Evolutionary conservation across 2,113 vertebrate species (phyloP).

Genomic region (Acinonyx jubatus): DNA sequence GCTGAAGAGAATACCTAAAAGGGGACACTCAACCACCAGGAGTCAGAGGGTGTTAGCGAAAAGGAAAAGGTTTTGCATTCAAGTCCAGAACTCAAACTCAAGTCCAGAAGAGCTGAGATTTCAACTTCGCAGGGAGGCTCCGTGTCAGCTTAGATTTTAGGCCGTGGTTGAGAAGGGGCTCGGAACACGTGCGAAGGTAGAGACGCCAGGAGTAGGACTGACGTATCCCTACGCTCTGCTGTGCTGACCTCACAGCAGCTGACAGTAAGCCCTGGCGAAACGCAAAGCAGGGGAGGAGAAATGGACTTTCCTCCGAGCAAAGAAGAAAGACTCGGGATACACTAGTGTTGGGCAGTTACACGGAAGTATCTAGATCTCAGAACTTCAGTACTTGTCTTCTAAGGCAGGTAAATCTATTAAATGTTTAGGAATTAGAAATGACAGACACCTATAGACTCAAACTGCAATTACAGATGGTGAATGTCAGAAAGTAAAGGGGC

Average conservation of each 20-base stretch:
- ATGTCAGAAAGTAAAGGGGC: not conserved
- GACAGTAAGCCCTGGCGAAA: not conserved
- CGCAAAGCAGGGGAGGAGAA: not conserved
- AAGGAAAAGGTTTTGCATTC: not conserved
- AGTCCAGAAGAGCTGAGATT: not conserved
- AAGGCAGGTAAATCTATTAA: not conserved
- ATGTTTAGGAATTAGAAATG: not conserved
- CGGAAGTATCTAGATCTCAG: not conserved
- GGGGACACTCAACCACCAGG: not conserved
- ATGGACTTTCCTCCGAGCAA: not conserved
- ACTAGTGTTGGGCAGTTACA: not conserved
- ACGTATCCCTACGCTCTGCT: not conserved
- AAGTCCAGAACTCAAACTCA: not conserved
- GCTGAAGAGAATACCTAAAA: not conserved
- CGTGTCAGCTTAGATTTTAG: not conserved
- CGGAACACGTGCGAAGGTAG: not conserved
- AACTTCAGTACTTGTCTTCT: not conserved
- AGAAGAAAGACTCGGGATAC: not conserved
- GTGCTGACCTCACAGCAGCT: not conserved
- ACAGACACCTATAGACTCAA: not conserved
- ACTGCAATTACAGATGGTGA: not conserved
- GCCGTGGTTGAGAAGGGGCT: not conserved
- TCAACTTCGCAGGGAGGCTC: not conserved
- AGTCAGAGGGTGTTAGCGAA: not conserved
- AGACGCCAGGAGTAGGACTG: accelerated